Evolutionary conservation across 1,140 invertebrate genomes (phyloP).

Genomic region (Leptopilina boulardi): DNA sequence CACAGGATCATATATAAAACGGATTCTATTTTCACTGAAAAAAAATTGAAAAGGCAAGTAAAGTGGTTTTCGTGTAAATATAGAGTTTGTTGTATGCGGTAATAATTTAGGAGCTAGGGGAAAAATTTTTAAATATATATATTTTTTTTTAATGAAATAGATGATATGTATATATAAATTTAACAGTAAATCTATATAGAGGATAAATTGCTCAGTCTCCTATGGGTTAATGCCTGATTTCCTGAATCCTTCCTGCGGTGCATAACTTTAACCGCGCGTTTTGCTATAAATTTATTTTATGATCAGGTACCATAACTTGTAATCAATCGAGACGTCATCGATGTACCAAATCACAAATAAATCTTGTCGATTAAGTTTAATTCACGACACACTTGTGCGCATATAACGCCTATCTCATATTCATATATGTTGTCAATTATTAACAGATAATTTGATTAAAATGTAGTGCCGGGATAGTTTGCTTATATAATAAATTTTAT

Average conservation of each 20-base stretch:
- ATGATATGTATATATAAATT: slow-evolving; percentile 10
- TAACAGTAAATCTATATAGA: slow-evolving; percentile 5
- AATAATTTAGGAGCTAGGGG: background rate
- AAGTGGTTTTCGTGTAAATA: no score
- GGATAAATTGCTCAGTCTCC: background rate
- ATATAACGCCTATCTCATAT: background rate
- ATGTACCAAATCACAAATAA: slow-evolving; percentile 21
- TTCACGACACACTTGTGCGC: background rate
- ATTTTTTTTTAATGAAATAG: background rate
- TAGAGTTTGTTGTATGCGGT: background rate
- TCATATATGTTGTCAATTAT: slow-evolving; percentile 11
- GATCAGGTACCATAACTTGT: slow-evolving; percentile 21
- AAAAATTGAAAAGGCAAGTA: no score
- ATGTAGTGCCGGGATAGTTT: background rate
- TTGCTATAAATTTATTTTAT: slow-evolving; percentile 19
- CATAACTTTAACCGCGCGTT: background rate
- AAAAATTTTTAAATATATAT: background rate
- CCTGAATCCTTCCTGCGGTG: background rate
- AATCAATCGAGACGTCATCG: slow-evolving; percentile 13
- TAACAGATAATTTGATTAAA: slow-evolving; percentile 5
- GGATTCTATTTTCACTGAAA: no score
- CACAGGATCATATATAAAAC: no score
- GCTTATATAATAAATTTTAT: no score
- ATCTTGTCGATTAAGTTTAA: slow-evolving; percentile 17
- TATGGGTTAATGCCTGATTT: background rate